These are phyloP conservation scores for Tarsius wallacei DNA, from an alignment of 2,797 vertebrate species.

Conservation along the genomic window DNA sequence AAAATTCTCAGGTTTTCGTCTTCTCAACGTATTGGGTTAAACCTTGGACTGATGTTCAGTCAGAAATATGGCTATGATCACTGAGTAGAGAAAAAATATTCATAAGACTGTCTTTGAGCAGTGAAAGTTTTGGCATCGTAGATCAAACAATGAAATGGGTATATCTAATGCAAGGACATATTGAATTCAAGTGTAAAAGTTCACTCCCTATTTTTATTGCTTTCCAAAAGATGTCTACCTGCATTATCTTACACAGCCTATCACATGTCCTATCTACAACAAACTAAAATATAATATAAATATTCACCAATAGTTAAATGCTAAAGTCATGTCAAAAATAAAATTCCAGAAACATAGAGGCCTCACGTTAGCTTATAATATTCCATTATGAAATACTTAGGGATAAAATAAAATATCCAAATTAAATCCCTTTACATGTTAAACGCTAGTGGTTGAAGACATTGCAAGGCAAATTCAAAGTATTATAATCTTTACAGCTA, in stretches of 20 bases:
- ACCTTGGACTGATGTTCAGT: not conserved
- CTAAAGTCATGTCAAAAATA: not conserved
- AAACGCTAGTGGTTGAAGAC: not conserved
- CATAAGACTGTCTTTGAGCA: not conserved
- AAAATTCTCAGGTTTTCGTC: not conserved
- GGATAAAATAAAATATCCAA: not conserved
- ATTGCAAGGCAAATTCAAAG: not conserved
- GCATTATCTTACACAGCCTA: not conserved
- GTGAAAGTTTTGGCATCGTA: not conserved
- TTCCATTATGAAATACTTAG: not conserved
- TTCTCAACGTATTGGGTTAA: not conserved
- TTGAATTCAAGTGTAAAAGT: not conserved
- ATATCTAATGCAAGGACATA: not conserved
- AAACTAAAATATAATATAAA: slow-evolving; percentile 9
- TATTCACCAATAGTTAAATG: not conserved
- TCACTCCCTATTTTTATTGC: not conserved
- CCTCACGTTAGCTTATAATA: not conserved
- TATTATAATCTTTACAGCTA: not conserved
- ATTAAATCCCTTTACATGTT: not conserved
- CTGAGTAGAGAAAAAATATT: not conserved
- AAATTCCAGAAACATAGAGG: not conserved
- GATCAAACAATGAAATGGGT: not conserved
- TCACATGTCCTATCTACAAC: not conserved
- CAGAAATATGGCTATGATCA: not conserved
- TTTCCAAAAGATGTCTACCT: not conserved